Evolutionary conservation across 2,888 invertebrate species (phyloP).

Genomic region (Machimus rusticus): DNA sequence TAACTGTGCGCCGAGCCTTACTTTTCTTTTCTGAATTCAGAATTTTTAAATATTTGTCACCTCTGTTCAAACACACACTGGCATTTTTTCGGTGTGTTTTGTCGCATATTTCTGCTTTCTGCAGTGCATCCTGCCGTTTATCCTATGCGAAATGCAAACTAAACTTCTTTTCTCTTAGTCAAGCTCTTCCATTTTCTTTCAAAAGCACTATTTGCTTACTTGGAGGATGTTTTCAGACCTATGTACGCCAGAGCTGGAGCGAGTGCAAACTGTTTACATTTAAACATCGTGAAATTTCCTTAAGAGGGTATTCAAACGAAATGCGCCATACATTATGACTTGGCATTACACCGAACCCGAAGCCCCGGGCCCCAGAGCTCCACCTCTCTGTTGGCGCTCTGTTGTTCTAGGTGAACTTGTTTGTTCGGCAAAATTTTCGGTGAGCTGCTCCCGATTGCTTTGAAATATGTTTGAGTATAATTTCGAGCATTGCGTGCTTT

Average conservation of each 20-base stretch:
- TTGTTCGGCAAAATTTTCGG: background rate
- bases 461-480: background rate
- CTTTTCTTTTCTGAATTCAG: background rate
- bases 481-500: background rate
- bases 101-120: slow-evolving; percentile 7
- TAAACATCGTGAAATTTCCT: slow-evolving; percentile 34
- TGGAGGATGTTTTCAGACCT: slow-evolving; percentile 19
- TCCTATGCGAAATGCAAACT: slow-evolving; percentile 15
- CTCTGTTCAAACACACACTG: slow-evolving; percentile 16
- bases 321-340: slow-evolving; percentile 20
- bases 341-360: background rate
- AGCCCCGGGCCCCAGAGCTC: background rate
- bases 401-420: slow-evolving; percentile 5
- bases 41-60: slow-evolving; percentile 32
- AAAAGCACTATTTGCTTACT: slow-evolving; percentile 23
- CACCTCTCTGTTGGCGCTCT: background rate
- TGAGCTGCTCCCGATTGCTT: slow-evolving; percentile 3
- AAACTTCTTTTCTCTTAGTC: background rate
- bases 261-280: slow-evolving; percentile 26
- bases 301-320: slow-evolving; percentile 35
- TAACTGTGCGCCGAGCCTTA: background rate
- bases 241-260: background rate
- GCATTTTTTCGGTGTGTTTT: slow-evolving; percentile 23
- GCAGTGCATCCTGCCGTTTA: background rate
- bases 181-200: slow-evolving; percentile 15